Percentiles rank a stretch among this genome's conserved stretches.
phyloP scores from a whole-genome alignment of 2,888 invertebrate genomes.

The Cataglyphis altisquamis region DNA sequence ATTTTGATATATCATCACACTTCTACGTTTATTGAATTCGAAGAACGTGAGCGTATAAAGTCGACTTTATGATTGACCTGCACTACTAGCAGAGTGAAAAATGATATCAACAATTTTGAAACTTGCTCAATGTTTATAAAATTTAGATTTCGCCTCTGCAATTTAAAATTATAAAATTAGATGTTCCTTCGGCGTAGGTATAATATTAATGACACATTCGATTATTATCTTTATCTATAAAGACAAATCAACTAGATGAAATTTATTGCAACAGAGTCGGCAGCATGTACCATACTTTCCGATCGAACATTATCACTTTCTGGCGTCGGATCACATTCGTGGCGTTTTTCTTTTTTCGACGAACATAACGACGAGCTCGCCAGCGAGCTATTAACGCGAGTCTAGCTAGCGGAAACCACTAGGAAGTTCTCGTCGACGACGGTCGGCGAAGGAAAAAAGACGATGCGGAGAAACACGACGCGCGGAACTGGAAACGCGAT shows the following conservation, averaged over 20 bases:
- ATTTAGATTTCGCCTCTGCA: not conserved
- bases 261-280: not conserved
- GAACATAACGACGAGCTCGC: conserved; percentile 55
- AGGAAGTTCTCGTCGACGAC: conserved; percentile 39
- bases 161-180: no score
- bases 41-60: not conserved
- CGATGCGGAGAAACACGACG: conserved; percentile 37
- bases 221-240: not conserved
- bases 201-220: not conserved
- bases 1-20: not conserved
- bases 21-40: not conserved
- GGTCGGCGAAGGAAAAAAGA: conserved; percentile 46
- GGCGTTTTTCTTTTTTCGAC: not conserved
- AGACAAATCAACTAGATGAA: not conserved
- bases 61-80: conserved; percentile 11
- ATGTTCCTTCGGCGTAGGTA: not conserved
- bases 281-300: not conserved
- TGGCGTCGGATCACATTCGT: not conserved
- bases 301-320: not conserved
- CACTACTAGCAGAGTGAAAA: conserved; percentile 9
- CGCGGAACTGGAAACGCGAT: conserved; percentile 69
- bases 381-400: conserved; percentile 60
- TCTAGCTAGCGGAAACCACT: conserved; percentile 49
- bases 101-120: not conserved
- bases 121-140: not conserved